Evolutionary conservation across 2,797 vertebrate genomes (phyloP).

Genomic region (Coregonus suidteri): DNA sequence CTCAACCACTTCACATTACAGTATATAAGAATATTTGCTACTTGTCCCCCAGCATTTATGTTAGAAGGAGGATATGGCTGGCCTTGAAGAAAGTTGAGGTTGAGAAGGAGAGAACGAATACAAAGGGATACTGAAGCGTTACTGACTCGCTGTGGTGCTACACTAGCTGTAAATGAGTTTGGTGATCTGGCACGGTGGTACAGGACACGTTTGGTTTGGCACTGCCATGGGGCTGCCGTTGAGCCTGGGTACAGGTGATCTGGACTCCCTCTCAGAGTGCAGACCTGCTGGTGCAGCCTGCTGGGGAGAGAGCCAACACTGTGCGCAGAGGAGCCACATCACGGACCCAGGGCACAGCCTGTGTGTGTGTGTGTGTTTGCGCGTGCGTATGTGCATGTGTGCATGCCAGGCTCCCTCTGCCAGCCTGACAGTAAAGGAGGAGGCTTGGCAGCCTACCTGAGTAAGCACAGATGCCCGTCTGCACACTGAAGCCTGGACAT

Average conservation of each 20-base stretch:
- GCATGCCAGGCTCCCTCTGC: conserved; percentile 17
- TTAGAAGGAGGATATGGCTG: neutral
- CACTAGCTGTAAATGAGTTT: conserved; percentile 24
- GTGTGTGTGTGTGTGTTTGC: conserved; percentile 26
- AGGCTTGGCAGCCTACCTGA: conserved; percentile 63
- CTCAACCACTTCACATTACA: neutral
- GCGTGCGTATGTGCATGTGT: conserved; percentile 12
- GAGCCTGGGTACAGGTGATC: conserved; percentile 24
- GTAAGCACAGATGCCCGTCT: conserved; percentile 67
- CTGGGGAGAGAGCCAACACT: conserved; percentile 9
- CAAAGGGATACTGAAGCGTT: conserved; percentile 44
- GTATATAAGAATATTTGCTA: neutral
- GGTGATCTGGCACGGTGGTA: conserved; percentile 36
- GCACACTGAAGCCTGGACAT: conserved; percentile 54
- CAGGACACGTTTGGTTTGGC: conserved; percentile 35
- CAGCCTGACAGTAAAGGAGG: conserved; percentile 50
- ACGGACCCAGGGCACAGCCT: neutral
- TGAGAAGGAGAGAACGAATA: neutral
- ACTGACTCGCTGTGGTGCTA: conserved; percentile 16
- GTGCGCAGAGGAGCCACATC: conserved; percentile 12
- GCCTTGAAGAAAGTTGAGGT: neutral
- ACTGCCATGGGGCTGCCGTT: conserved; percentile 16
- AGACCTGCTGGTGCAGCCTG: neutral
- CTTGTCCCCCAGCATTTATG: neutral
- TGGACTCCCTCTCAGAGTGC: conserved; percentile 16